Percentiles rank a stretch among this genome's conserved stretches.
These are phyloP conservation scores for Mallotus villosus DNA, from an alignment of 2,797 vertebrate genomes.

Conservation along the genomic window DNA sequence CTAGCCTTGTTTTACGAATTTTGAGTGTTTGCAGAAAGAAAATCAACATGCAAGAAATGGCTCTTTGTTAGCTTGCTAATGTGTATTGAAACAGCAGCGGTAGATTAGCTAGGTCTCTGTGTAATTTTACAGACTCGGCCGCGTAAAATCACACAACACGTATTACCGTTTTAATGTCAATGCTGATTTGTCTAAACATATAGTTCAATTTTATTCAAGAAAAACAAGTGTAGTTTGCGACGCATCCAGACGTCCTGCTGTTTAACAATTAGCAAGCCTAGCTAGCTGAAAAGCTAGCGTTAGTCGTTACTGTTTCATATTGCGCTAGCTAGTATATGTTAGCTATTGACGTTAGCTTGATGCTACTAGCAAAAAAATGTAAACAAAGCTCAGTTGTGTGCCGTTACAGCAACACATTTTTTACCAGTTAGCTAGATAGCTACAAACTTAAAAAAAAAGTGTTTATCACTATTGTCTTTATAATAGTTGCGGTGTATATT, in stretches of 20 bases:
- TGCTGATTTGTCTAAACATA: background rate
- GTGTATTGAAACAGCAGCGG: background rate
- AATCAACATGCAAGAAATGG: background rate
- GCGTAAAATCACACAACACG: background rate
- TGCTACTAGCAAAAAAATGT: background rate
- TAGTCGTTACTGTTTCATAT: background rate
- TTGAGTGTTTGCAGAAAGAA: background rate
- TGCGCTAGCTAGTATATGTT: conserved; percentile 6
- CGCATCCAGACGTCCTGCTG: background rate
- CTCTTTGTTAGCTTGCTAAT: conserved; percentile 16
- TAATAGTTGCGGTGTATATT: background rate
- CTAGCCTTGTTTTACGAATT: background rate
- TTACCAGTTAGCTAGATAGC: background rate
- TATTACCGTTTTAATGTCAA: background rate
- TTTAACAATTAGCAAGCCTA: background rate
- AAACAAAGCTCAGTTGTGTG: background rate
- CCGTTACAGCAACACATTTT: background rate
- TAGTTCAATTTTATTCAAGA: background rate
- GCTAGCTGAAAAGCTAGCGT: background rate
- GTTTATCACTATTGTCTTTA: background rate
- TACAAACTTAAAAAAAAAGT: background rate
- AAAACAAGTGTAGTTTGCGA: background rate
- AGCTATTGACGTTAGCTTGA: background rate
- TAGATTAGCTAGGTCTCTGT: too few relatives aligned
- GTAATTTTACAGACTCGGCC: background rate